Conservation (phyloP, 2,113 vertebrate species). For the Cnemophilus loriae region DNA sequence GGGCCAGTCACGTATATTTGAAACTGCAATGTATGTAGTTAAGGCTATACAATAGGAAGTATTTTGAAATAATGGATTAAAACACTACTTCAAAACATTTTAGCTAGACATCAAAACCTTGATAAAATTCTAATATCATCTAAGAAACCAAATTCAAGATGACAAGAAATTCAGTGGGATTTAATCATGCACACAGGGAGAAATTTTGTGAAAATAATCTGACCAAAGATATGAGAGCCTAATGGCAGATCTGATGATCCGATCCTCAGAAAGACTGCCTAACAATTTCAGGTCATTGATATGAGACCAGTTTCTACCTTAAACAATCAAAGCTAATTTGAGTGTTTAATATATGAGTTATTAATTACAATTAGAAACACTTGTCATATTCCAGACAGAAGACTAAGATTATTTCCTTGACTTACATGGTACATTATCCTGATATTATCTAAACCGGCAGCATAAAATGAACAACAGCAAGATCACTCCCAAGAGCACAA, state of each 20-base stretch:
- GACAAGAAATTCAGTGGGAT: background rate
- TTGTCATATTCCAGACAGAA: slow-evolving; percentile 44
- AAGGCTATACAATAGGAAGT: accelerated
- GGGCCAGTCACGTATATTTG: accelerated
- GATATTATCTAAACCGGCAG: background rate
- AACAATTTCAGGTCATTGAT: background rate
- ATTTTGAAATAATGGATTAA: background rate
- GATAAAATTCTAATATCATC: background rate
- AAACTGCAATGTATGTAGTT: background rate
- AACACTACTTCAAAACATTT: background rate
- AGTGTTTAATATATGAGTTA: slow-evolving; percentile 7
- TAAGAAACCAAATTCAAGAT: background rate
- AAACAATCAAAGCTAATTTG: slow-evolving; percentile 21
- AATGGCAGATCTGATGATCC: background rate
- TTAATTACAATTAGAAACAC: slow-evolving; percentile 63
- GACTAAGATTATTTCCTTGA: slow-evolving; percentile 46
- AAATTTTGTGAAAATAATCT: background rate
- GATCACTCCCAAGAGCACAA: background rate
- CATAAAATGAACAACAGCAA: background rate
- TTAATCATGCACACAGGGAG: background rate
- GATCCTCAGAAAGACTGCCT: background rate
- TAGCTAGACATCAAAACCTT: background rate
- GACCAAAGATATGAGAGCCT: background rate
- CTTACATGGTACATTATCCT: background rate
- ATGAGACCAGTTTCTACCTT: background rate